phyloP scores from a whole-genome alignment of 2,888 invertebrate genomes.

The Boloria selene region DNA sequence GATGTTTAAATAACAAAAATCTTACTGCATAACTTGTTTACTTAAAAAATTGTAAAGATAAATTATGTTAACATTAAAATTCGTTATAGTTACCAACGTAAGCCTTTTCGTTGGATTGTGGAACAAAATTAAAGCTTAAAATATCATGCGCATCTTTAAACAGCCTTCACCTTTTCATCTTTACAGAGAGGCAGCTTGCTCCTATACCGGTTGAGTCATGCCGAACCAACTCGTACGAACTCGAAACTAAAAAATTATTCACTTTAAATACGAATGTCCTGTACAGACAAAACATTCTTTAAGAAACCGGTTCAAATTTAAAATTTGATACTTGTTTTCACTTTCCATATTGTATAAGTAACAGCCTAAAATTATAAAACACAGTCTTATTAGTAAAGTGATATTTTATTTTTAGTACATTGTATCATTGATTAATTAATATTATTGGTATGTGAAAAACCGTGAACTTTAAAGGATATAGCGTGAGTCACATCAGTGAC shows the following conservation, averaged over 20 bases:
- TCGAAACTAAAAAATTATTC: slow-evolving; percentile 1
- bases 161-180: slow-evolving; percentile 67
- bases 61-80: not conserved
- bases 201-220: slow-evolving; percentile 49
- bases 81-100: not conserved
- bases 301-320: not conserved
- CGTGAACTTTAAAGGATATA: not conserved
- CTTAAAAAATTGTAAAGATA: not conserved
- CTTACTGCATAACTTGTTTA: not conserved
- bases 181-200: slow-evolving; percentile 44
- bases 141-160: slow-evolving; percentile 17
- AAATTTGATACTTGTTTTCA: not conserved
- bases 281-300: not conserved
- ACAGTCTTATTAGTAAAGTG: no score
- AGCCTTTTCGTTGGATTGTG: slow-evolving; percentile 1
- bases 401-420: not conserved
- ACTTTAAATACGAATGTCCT: slow-evolving; percentile 2
- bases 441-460: slow-evolving; percentile 10
- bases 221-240: slow-evolving; percentile 33
- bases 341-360: not conserved
- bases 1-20: no score
- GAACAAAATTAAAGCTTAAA: slow-evolving; percentile 7
- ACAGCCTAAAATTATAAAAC: no score
- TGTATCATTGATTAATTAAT: not conserved
- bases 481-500: no score